Conservation (phyloP, 2,888 invertebrate genomes). For the Drosophila quasianomalipes region DNA sequence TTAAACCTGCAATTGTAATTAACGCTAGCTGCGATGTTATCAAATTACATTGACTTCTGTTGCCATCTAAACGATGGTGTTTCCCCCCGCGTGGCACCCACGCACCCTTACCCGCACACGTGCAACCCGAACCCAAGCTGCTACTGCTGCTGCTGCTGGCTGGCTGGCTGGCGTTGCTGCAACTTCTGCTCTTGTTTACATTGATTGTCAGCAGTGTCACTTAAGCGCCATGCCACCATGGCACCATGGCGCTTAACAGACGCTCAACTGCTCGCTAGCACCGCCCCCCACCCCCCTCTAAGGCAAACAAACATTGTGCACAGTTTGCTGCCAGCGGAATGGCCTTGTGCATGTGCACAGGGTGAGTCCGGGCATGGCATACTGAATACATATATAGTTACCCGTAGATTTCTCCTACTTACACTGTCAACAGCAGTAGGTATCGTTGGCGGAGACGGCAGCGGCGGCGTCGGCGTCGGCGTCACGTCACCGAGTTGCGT, state of each 20-base stretch:
- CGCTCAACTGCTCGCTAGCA: conserved; percentile 24
- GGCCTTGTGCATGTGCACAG: conserved; percentile 60
- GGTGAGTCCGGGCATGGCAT: conserved; percentile 28
- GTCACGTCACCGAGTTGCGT: conserved; percentile 57
- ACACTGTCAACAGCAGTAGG: conserved; percentile 51
- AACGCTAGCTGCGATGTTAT: conserved; percentile 75
- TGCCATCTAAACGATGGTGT: conserved; percentile 32
- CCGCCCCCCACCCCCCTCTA: not conserved
- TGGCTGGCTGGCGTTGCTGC: conserved; percentile 40
- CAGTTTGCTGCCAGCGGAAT: conserved; percentile 34
- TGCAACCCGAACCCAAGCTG: conserved; percentile 34
- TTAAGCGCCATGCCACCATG: conserved; percentile 71
- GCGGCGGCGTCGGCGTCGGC: conserved; percentile 23
- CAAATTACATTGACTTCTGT: conserved; percentile 70
- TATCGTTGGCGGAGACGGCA: conserved; percentile 9
- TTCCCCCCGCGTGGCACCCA: conserved; percentile 16
- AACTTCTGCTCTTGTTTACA: conserved; percentile 63
- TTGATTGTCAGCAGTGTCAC: conserved; percentile 77
- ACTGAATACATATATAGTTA: conserved; percentile 13
- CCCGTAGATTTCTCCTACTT: conserved; percentile 44
- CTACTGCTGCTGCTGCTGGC: conserved; percentile 52
- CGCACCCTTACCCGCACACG: conserved; percentile 11
- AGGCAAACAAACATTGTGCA: conserved; percentile 40
- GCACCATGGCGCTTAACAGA: conserved; percentile 48
- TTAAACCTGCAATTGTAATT: conserved; percentile 79